Conservation (phyloP, 23 tunicate species). For the Pegea sp. region DNA sequence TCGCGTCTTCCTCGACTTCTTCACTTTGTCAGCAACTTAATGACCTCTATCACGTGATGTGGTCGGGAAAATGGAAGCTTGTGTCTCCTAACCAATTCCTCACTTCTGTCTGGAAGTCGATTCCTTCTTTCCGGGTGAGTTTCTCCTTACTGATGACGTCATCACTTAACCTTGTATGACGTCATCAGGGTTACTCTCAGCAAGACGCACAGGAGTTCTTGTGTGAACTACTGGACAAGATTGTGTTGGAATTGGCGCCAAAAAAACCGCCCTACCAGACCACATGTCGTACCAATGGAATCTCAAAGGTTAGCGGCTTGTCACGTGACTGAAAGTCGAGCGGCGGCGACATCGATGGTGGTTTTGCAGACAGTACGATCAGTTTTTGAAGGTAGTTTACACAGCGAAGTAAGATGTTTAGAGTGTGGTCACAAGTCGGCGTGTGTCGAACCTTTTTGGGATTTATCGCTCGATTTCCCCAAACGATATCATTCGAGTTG, state of each 20-base stretch:
- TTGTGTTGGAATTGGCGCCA: slow-evolving; percentile 56
- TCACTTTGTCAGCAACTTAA: slow-evolving; percentile 66
- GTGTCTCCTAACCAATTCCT: slow-evolving; percentile 83
- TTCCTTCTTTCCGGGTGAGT: slow-evolving; percentile 80
- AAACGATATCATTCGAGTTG: slow-evolving; percentile 33
- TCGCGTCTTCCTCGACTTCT: slow-evolving; percentile 9
- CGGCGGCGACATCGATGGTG: neutral
- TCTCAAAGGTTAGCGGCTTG: slow-evolving; percentile 23
- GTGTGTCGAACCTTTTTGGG: slow-evolving; percentile 73
- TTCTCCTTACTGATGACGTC: too few relatives aligned
- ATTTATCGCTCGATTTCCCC: slow-evolving; percentile 86
- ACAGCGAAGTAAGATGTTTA: slow-evolving; percentile 59
- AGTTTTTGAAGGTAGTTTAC: slow-evolving; percentile 66
- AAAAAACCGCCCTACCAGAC: slow-evolving; percentile 1
- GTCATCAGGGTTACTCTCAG: slow-evolving; percentile 70
- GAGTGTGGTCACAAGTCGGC: slow-evolving; percentile 56
- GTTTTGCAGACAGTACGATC: slow-evolving; percentile 46
- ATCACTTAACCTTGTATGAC: too few relatives aligned
- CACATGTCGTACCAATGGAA: slow-evolving; percentile 11
- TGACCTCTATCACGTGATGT: slow-evolving; percentile 79
- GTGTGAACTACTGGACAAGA: slow-evolving; percentile 78
- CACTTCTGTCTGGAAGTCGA: slow-evolving; percentile 76
- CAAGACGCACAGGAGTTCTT: slow-evolving; percentile 97
- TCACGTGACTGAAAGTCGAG: too few relatives aligned
- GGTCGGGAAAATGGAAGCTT: slow-evolving; percentile 93